Evolutionary conservation across 1,140 invertebrate genomes (phyloP).

Genomic region (Brachionus rotundiformis): DNA sequence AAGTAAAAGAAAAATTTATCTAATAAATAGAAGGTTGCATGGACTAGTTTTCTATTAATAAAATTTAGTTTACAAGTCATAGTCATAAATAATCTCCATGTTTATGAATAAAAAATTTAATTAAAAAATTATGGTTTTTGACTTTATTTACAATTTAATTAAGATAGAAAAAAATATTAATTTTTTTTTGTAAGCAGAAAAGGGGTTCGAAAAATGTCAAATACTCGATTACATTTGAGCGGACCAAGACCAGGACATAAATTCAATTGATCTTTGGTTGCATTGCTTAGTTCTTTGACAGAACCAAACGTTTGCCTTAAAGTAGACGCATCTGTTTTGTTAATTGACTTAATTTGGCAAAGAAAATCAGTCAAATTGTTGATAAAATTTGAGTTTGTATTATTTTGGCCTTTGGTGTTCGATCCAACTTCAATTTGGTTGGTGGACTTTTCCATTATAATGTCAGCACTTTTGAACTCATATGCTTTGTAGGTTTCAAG

Average conservation of each 20-base stretch:
- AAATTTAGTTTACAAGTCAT: no score
- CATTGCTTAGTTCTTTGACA: constrained; percentile 5
- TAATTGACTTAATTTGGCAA: constrained; percentile 48
- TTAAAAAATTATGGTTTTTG: no score
- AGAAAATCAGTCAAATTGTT: constrained; percentile 51
- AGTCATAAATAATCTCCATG: no score
- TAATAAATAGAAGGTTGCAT: no score
- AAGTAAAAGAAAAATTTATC: no score
- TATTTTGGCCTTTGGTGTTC: neutral
- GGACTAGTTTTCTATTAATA: no score
- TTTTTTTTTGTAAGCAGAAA: constrained; percentile 42
- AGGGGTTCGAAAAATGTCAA: constrained; percentile 32
- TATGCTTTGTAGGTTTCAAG: constrained; percentile 45
- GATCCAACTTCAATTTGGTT: neutral
- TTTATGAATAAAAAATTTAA: no score
- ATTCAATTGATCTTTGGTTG: constrained; percentile 39
- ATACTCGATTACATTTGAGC: constrained; percentile 34
- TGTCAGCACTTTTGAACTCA: constrained; percentile 45
- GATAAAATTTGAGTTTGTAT: neutral
- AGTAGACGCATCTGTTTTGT: constrained; percentile 49
- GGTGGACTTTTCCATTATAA: constrained; percentile 49
- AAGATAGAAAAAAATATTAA: neutral
- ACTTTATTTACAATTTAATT: neutral
- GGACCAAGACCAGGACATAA: constrained; percentile 52
- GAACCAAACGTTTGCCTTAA: constrained; percentile 50